These are phyloP conservation scores for Rutpela maculata DNA, from an alignment of 2,888 invertebrate genomes.

Conservation along the genomic window DNA sequence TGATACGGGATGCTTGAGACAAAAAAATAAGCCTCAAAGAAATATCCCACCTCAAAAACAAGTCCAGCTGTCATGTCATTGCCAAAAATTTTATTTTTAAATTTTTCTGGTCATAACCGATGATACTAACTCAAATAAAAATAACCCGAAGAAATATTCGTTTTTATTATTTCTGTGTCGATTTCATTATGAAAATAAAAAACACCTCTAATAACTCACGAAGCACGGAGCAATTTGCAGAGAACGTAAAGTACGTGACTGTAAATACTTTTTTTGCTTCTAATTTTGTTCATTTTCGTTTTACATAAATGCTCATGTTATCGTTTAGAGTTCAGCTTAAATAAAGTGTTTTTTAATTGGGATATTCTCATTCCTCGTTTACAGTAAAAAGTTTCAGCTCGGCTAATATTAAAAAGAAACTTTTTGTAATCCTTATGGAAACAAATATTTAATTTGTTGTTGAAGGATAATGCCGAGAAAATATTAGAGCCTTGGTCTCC, in stretches of 20 bases:
- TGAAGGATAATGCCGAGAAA: too few species aligned
- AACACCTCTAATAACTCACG: slow-evolving; percentile 1
- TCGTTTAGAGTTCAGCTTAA: slow-evolving; percentile 1
- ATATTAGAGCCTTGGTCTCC: too few species aligned
- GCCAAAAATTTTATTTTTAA: neutral
- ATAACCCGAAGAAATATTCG: neutral
- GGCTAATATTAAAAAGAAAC: slow-evolving; percentile 5
- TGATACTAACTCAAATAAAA: neutral
- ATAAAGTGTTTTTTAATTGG: slow-evolving; percentile 7
- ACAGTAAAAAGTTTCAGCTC: neutral
- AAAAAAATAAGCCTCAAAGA: too few species aligned
- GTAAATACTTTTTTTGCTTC: slow-evolving; percentile 4
- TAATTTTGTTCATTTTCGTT: slow-evolving; percentile 1
- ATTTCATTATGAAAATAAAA: neutral
- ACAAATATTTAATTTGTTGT: neutral
- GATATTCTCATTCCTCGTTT: neutral
- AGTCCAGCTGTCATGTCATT: too few species aligned
- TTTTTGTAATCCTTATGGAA: neutral
- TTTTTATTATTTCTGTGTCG: slow-evolving; percentile 2
- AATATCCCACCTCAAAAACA: too few species aligned
- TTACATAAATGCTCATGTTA: slow-evolving; percentile 7
- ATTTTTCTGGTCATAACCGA: neutral
- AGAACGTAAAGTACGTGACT: slow-evolving; percentile 4
- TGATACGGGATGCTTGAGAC: too few species aligned
- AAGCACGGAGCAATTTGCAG: neutral